Evolutionary conservation across 2,113 vertebrate genomes (phyloP), one percentile per base, ranked within the genome.

Genomic region (Ammodytes marinus): DNA sequence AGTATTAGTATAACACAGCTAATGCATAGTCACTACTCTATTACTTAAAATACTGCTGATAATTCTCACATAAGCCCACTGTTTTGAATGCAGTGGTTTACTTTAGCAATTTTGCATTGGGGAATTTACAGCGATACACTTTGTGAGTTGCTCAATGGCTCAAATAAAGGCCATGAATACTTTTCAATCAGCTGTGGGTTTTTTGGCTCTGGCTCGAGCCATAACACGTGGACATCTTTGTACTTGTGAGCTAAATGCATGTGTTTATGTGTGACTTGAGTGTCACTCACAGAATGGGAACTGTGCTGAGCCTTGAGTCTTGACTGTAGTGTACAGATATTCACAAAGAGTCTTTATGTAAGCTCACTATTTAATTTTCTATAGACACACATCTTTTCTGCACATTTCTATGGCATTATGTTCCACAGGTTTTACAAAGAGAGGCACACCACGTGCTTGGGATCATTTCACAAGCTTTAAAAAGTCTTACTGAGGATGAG

Each of bases 221-320:
- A 37, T 27, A 12, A 35, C 52, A 43, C 5, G 39, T 12, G 9
- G 5, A n/a, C n/a, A 46, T 8, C 35, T 8, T 5, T 69, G 57
- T 54, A 53, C 47, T n/a, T 63, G 57, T 78, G 76, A 69, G 55
- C 54, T 45, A 0, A n/a, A 8, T 13, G 64, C 61, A 65, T 69
- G 39, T 46, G 40, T 39, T 46, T 3, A 5, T n/a, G 63, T 76
- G 71, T 63, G 70, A 73, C 58, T 73, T 40, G 1, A 46, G 74
- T 59, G 75, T 53, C 74, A 74, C 19, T 45, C 60, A 37, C 8
- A 45, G 47, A 45, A 14, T 65, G 72, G 59, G 72, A 54, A 65
- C 53, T 68, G 50, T 60, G 54, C 52, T 10, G 27, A 27, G 53
- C 53, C 47, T 40, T 40, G 19, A 19, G 17, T 17, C 52, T 70